A percentile compares a stretch with the other conserved stretches of the same genome.
These are phyloP conservation scores for Trisateles emortualis DNA, from an alignment of 2,888 invertebrate genomes.

Conservation along the genomic window DNA sequence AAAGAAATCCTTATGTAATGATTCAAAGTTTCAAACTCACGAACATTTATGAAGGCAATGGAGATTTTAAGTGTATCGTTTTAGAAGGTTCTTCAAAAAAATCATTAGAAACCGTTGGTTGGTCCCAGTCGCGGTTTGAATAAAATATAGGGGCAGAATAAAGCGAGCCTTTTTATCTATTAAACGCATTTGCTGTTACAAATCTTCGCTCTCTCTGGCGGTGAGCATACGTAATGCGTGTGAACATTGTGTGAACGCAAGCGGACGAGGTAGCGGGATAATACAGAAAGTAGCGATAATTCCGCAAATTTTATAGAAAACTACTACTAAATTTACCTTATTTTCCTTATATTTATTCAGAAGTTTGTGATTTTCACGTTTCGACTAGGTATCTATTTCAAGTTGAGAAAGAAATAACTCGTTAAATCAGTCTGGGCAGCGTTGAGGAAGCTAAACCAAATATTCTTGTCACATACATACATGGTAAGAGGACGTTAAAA, in stretches of 20 bases:
- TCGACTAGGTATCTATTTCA: no score
- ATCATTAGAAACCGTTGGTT: conserved; percentile 72
- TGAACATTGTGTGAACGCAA: conserved; percentile 15
- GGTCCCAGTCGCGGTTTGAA: conserved; percentile 74
- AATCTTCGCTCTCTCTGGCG: conserved; percentile 65
- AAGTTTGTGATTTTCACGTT: no score
- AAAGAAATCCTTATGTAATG: background rate
- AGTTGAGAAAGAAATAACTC: no score
- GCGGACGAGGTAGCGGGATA: conserved; percentile 14
- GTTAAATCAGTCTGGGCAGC: no score
- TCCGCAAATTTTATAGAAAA: no score
- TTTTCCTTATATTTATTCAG: no score
- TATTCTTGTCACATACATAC: no score
- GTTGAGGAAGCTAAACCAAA: no score
- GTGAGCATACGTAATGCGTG: conserved; percentile 53
- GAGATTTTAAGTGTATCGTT: conserved; percentile 37
- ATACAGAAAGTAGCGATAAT: no score
- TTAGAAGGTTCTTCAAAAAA: conserved; percentile 62
- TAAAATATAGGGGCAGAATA: conserved; percentile 78
- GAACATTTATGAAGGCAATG: background rate
- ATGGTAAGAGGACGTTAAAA: no score
- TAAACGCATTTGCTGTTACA: conserved; percentile 81
- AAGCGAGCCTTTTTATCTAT: conserved; percentile 80
- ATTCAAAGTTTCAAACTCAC: background rate
- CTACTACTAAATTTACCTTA: no score